These are phyloP conservation scores for Oppia nitens DNA, from an alignment of 1,140 invertebrate species.

Conservation along the genomic window DNA sequence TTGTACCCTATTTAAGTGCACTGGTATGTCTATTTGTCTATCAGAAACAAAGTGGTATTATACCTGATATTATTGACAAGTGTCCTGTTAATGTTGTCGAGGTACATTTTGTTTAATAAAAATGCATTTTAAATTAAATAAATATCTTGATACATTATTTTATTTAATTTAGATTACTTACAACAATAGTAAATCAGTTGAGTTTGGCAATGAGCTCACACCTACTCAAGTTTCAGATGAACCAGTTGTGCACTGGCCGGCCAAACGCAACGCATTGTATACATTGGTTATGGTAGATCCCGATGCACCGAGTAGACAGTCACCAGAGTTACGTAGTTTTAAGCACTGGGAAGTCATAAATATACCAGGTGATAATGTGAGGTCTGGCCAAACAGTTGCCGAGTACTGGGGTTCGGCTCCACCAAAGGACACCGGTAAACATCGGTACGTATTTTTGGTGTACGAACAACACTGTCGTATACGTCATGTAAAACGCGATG, in stretches of 20 bases:
- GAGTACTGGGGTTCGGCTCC: constrained; percentile 72
- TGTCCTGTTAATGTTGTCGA: constrained; percentile 36
- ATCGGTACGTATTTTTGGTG: constrained; percentile 73
- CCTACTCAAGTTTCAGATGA: constrained; percentile 33
- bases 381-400: constrained; percentile 49
- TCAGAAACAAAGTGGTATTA: too few relatives aligned
- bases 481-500: constrained; percentile 46
- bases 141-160: background rate
- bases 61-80: constrained; percentile 42
- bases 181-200: background rate
- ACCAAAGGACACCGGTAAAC: constrained; percentile 50
- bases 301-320: constrained; percentile 63
- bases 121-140: background rate
- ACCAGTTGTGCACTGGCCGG: constrained; percentile 34
- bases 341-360: constrained; percentile 81
- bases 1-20: too few relatives aligned
- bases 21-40: too few relatives aligned
- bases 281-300: constrained; percentile 74
- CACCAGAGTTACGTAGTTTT: constrained; percentile 46
- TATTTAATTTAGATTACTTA: constrained; percentile 4
- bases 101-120: constrained; percentile 15
- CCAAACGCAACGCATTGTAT: constrained; percentile 33
- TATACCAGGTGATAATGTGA: constrained; percentile 56
- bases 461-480: constrained; percentile 52
- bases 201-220: constrained; percentile 49